Evolutionary conservation across 2,113 vertebrate genomes (phyloP).

Genomic region (Petromus typicus): DNA sequence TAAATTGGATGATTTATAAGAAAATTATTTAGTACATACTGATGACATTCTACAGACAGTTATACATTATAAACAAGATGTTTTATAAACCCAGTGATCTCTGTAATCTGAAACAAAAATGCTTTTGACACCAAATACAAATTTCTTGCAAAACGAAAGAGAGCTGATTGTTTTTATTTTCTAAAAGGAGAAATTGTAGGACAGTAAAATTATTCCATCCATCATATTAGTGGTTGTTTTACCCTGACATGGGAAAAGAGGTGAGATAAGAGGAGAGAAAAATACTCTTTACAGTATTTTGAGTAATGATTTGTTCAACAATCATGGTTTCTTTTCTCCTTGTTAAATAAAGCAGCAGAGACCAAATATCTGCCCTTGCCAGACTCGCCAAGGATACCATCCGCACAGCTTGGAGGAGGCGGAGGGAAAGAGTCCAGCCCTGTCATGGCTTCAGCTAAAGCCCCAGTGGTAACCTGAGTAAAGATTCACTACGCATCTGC

Average conservation of each 20-base stretch:
- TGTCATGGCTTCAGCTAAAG: not conserved
- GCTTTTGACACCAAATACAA: not conserved
- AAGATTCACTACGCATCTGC: constrained; percentile 56
- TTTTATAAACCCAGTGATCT: not conserved
- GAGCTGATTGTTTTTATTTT: not conserved
- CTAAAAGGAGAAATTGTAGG: not conserved
- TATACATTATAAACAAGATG: constrained; percentile 14
- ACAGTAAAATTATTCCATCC: not conserved
- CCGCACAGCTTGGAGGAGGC: not conserved
- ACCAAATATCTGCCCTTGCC: not conserved
- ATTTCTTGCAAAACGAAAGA: constrained; percentile 28
- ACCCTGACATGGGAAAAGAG: not conserved
- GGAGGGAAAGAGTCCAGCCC: not conserved
- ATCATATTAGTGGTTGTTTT: constrained; percentile 12
- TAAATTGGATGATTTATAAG: not conserved
- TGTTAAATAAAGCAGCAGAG: not conserved
- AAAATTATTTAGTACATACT: not conserved
- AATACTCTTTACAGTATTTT: not conserved
- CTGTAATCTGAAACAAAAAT: constrained; percentile 1
- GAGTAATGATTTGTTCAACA: constrained; percentile 36
- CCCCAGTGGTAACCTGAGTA: constrained; percentile 43
- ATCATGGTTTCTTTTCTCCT: not conserved
- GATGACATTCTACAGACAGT: not conserved
- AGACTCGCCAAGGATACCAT: not conserved
- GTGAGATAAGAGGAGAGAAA: not conserved